Percentiles rank a stretch among this genome's conserved stretches.
Conservation (phyloP, 2,113 vertebrate genomes). For the Regulus satrapa region DNA sequence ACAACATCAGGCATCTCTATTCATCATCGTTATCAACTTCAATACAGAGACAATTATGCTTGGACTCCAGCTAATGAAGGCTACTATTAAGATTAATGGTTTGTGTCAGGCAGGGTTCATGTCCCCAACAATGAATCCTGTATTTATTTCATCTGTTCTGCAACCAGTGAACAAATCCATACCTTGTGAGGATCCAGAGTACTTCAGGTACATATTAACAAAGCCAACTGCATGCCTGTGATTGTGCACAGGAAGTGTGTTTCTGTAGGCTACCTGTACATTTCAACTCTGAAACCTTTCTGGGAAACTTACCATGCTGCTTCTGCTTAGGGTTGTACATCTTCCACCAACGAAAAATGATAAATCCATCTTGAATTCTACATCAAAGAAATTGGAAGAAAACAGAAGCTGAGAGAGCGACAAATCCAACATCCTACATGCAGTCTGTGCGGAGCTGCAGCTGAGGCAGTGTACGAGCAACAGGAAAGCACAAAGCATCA, state of each 20-base stretch:
- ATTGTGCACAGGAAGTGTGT: neutral
- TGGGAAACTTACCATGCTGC: conserved; percentile 85
- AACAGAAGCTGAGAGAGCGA: neutral
- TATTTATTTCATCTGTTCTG: neutral
- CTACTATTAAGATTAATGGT: neutral
- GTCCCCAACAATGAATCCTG: neutral
- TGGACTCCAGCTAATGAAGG: neutral
- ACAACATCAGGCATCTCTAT: neutral
- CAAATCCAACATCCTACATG: neutral
- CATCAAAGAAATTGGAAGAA: conserved; percentile 2
- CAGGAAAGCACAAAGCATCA: neutral
- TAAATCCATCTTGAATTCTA: conserved; percentile 97
- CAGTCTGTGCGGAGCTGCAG: neutral
- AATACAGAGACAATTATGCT: neutral
- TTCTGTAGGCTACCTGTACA: neutral
- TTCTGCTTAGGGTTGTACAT: conserved; percentile 99
- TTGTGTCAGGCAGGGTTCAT: neutral
- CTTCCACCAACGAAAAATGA: conserved; percentile 99
- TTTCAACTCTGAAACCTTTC: neutral
- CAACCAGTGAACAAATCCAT: neutral
- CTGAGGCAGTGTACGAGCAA: neutral
- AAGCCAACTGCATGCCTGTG: rapidly evolving
- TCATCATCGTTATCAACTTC: neutral
- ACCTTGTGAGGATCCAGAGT: neutral
- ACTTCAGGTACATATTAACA: neutral